Conservation (phyloP, 2,888 invertebrate genomes). For the Incurvaria masculella region DNA sequence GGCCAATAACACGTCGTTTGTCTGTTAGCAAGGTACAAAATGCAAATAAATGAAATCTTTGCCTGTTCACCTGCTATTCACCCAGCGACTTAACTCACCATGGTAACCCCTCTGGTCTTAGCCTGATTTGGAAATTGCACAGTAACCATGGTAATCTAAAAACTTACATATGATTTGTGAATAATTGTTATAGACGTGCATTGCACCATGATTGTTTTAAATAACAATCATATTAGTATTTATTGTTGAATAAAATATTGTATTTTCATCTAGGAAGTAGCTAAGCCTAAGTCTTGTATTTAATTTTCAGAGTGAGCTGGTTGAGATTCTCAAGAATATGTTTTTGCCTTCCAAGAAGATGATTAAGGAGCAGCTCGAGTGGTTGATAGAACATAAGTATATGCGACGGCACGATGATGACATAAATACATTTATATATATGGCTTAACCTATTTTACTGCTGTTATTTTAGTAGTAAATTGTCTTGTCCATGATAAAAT, state of each 20-base stretch:
- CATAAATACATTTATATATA: slow-evolving; percentile 97
- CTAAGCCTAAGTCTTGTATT: slow-evolving; percentile 5
- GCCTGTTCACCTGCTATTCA: too few relatives aligned
- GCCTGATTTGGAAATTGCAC: too few relatives aligned
- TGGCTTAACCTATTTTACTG: slow-evolving; percentile 64
- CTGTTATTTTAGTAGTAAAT: not conserved
- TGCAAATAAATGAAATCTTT: too few relatives aligned
- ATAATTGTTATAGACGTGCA: not conserved
- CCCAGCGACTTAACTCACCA: too few relatives aligned
- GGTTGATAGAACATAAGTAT: slow-evolving; percentile 99
- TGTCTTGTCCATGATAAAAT: not conserved
- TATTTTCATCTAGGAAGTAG: not conserved
- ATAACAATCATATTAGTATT: not conserved
- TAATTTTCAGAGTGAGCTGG: slow-evolving; percentile 77
- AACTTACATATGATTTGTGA: too few relatives aligned
- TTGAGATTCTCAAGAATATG: slow-evolving; percentile 99
- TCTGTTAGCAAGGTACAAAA: too few relatives aligned
- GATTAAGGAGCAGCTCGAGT: slow-evolving; percentile 99
- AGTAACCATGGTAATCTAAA: too few relatives aligned
- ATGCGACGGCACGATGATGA: slow-evolving; percentile 96
- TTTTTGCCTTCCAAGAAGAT: slow-evolving; percentile 98
- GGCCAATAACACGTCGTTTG: too few relatives aligned
- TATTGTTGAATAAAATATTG: not conserved
- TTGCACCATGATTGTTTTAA: not conserved
- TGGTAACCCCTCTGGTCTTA: too few relatives aligned